Conservation (phyloP, 1,140 invertebrate species). For the Radopholus similis region DNA sequence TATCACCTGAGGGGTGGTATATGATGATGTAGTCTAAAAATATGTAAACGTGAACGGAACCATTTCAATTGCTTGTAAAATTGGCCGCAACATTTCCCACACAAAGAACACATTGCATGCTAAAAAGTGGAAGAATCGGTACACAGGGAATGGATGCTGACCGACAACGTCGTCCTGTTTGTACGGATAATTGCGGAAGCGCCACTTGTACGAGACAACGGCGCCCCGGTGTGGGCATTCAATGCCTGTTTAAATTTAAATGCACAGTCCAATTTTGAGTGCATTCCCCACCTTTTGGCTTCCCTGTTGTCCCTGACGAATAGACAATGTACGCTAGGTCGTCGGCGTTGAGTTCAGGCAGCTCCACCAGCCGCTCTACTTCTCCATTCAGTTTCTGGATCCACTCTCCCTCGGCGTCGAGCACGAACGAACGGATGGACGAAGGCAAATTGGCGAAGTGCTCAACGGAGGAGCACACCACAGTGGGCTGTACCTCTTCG, state of each 20-base stretch:
- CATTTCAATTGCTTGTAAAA: slow-evolving; percentile 61
- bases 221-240: slow-evolving; percentile 63
- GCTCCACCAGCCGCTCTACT: neutral
- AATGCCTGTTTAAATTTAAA: slow-evolving; percentile 49
- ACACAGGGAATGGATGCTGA: neutral
- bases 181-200: slow-evolving; percentile 61
- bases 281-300: slow-evolving; percentile 62
- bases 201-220: slow-evolving; percentile 62
- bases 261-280: neutral
- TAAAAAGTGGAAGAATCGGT: neutral
- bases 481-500: slow-evolving; percentile 60
- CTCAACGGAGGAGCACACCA: slow-evolving; percentile 55
- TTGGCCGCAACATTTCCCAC: slow-evolving; percentile 63
- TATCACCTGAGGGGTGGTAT: slow-evolving; percentile 46
- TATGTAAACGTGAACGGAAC: slow-evolving; percentile 23
- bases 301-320: slow-evolving; percentile 65
- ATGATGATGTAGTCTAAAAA: neutral
- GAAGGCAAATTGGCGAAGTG: slow-evolving; percentile 19
- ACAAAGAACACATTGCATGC: slow-evolving; percentile 64
- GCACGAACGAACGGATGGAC: slow-evolving; percentile 11
- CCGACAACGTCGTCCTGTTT: slow-evolving; percentile 58
- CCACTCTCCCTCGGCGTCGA: slow-evolving; percentile 15
- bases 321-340: slow-evolving; percentile 63
- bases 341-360: slow-evolving; percentile 38
- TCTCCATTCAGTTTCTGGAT: neutral